Conservation (phyloP, 1,140 invertebrate genomes). For the Bicyclus anynana region DNA sequence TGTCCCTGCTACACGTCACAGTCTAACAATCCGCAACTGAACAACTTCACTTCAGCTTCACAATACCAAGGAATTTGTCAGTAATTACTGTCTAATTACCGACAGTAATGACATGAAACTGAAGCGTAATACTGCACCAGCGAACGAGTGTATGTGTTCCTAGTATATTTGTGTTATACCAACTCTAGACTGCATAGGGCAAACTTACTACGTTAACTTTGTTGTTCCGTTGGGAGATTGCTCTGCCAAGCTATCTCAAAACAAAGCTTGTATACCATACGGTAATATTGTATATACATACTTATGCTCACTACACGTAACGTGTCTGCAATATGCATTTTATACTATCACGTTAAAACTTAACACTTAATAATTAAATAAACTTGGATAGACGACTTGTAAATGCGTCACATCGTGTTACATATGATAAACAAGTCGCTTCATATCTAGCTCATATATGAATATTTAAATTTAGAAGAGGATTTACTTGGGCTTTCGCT, state of each 20-base stretch:
- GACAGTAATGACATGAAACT: no score
- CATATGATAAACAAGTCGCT: slow-evolving; percentile 1
- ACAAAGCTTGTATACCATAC: not conserved
- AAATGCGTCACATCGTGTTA: slow-evolving; percentile 1
- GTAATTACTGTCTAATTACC: no score
- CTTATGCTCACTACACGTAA: not conserved
- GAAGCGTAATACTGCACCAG: no score
- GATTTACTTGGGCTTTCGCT: slow-evolving; percentile 2
- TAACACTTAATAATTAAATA: no score
- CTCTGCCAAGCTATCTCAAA: not conserved
- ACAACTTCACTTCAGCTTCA: no score
- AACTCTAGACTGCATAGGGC: not conserved
- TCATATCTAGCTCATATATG: not conserved
- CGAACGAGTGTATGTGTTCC: not conserved
- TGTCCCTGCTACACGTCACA: no score
- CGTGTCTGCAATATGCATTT: not conserved
- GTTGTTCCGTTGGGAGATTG: not conserved
- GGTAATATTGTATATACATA: not conserved
- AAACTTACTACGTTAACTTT: not conserved
- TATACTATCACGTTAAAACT: no score
- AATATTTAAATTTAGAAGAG: slow-evolving; percentile 7
- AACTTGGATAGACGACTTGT: not conserved
- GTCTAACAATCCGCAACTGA: no score
- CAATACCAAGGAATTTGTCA: no score
- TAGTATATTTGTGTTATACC: not conserved